Percentiles rank a stretch among this genome's conserved stretches.
phyloP scores from a whole-genome alignment of 2,888 invertebrate species.

The Graphium colonna region DNA sequence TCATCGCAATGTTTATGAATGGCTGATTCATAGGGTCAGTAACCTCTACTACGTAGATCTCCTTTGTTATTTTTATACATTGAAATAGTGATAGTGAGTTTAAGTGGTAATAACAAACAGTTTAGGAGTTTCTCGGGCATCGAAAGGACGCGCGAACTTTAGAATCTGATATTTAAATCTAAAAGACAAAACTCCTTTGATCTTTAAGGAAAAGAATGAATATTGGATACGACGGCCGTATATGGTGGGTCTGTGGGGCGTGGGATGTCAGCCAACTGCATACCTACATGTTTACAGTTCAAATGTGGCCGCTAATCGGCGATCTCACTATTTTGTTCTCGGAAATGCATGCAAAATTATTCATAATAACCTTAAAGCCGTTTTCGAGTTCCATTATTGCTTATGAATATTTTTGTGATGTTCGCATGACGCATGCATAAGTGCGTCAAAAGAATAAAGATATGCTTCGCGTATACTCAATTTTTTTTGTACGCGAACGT shows the following conservation, averaged over 20 bases:
- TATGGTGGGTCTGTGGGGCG: slow-evolving; percentile 11
- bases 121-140: slow-evolving; percentile 3
- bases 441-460: neutral
- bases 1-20: slow-evolving; percentile 52
- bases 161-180: slow-evolving; percentile 19
- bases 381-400: slow-evolving; percentile 15
- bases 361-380: slow-evolving; percentile 2
- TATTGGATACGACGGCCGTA: slow-evolving; percentile 10
- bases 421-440: slow-evolving; percentile 3
- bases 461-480: neutral
- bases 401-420: slow-evolving; percentile 1
- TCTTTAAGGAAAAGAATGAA: slow-evolving; percentile 3
- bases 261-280: slow-evolving; percentile 10
- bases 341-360: slow-evolving; percentile 14
- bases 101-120: neutral
- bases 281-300: slow-evolving; percentile 4
- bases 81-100: slow-evolving; percentile 10
- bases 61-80: slow-evolving; percentile 25
- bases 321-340: slow-evolving; percentile 16
- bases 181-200: slow-evolving; percentile 21
- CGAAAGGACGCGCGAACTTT: neutral
- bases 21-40: slow-evolving; percentile 61
- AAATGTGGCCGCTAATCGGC: slow-evolving; percentile 10
- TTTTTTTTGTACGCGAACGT: neutral
- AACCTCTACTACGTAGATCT: slow-evolving; percentile 38